phyloP scores from a whole-genome alignment of 2,113 vertebrate genomes.

The Ammodytes marinus region DNA sequence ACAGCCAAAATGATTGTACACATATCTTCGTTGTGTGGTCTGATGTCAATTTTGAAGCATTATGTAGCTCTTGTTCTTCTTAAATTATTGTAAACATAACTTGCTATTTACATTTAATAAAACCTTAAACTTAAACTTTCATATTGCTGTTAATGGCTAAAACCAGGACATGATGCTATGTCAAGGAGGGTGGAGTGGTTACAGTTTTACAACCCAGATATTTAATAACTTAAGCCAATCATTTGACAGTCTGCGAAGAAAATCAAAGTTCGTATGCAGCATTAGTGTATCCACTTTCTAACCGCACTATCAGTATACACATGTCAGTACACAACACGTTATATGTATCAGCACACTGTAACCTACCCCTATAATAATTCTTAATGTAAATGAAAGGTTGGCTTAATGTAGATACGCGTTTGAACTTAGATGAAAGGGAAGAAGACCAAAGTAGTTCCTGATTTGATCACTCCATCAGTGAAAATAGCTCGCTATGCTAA shows the following conservation, averaged over 20 bases:
- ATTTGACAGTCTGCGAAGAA: background rate
- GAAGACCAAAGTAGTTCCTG: conserved; percentile 19
- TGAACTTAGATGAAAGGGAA: conserved; percentile 54
- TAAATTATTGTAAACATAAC: background rate
- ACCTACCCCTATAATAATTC: conserved; percentile 5
- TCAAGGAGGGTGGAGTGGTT: background rate
- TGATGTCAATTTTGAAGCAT: background rate
- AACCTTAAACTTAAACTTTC: background rate
- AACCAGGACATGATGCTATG: background rate
- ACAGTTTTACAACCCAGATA: background rate
- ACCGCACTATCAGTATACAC: background rate
- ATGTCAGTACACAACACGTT: background rate
- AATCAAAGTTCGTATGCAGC: background rate
- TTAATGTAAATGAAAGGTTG: conserved; percentile 15
- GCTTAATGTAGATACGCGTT: background rate
- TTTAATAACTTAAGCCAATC: background rate
- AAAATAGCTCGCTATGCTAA: conserved; percentile 79
- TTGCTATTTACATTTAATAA: background rate
- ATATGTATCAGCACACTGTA: conserved; percentile 17
- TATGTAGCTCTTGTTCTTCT: background rate
- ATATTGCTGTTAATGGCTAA: background rate
- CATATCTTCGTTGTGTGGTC: background rate
- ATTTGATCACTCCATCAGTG: conserved; percentile 63
- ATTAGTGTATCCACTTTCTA: conserved; percentile 2
- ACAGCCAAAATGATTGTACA: background rate